Percentiles rank a stretch among this genome's conserved stretches.
phyloP scores from a whole-genome alignment of 2,113 vertebrate genomes.

The Scomber scombrus region DNA sequence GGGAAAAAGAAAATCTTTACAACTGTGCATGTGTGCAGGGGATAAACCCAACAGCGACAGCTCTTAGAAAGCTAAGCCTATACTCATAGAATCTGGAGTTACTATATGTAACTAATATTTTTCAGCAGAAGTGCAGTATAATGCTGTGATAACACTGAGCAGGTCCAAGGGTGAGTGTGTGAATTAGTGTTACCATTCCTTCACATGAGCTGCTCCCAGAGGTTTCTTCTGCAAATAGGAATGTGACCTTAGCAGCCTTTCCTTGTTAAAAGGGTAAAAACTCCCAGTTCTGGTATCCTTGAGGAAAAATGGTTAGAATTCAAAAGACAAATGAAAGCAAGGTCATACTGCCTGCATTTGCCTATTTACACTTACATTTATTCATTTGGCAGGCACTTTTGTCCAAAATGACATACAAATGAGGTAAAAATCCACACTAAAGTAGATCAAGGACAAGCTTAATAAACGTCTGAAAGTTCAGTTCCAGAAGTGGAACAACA shows the following conservation, averaged over 20 bases:
- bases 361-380: background rate
- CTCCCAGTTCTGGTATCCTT: background rate
- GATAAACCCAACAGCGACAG: too few species aligned
- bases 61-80: too few species aligned
- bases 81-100: background rate
- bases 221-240: constrained; percentile 58
- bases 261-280: constrained; percentile 24
- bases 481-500: too few species aligned
- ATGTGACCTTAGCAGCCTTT: constrained; percentile 22
- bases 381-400: background rate
- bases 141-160: constrained; percentile 33
- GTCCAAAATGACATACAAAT: too few species aligned
- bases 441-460: too few species aligned
- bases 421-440: background rate
- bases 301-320: constrained; percentile 1
- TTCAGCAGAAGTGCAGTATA: background rate
- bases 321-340: constrained; percentile 9
- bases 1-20: too few species aligned
- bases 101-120: background rate
- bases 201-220: constrained; percentile 52
- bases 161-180: constrained; percentile 52
- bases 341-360: background rate
- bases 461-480: too few species aligned
- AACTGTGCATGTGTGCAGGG: too few species aligned
- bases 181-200: constrained; percentile 50